A percentile compares a stretch with the other conserved stretches of the same genome.
phyloP scores from a whole-genome alignment of 2,113 vertebrate species.

The Ariopsis seemanni region DNA sequence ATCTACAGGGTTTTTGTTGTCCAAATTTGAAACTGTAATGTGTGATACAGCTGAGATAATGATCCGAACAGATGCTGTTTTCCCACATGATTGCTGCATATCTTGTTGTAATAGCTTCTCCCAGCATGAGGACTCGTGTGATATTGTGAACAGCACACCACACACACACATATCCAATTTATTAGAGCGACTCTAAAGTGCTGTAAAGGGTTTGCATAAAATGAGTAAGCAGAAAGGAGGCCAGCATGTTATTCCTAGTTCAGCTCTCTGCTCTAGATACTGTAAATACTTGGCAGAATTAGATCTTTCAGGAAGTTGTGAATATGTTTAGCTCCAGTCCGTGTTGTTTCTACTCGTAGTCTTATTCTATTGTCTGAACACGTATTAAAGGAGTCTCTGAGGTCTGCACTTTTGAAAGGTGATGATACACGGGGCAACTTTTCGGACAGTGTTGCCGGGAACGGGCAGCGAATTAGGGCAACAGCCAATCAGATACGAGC shows the following conservation, averaged over 20 bases:
- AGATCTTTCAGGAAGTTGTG: neutral
- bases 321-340: neutral
- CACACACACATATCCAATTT: neutral
- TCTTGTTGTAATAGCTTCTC: neutral
- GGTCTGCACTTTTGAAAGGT: neutral
- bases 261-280: neutral
- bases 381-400: neutral
- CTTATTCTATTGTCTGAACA: neutral
- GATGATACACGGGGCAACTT: no score
- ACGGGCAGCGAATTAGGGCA: no score
- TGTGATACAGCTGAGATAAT: neutral
- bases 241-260: neutral
- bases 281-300: neutral
- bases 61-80: neutral
- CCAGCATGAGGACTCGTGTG: neutral
- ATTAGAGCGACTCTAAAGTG: neutral
- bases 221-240: conserved; percentile 2
- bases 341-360: neutral
- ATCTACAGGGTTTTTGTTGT: neutral
- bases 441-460: no score
- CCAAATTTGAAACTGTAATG: neutral
- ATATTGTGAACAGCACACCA: neutral
- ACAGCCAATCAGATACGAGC: no score
- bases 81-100: neutral
- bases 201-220: neutral